These are phyloP conservation scores for Rallus crepitans DNA, from an alignment of 2,797 vertebrate species.

Conservation along the genomic window DNA sequence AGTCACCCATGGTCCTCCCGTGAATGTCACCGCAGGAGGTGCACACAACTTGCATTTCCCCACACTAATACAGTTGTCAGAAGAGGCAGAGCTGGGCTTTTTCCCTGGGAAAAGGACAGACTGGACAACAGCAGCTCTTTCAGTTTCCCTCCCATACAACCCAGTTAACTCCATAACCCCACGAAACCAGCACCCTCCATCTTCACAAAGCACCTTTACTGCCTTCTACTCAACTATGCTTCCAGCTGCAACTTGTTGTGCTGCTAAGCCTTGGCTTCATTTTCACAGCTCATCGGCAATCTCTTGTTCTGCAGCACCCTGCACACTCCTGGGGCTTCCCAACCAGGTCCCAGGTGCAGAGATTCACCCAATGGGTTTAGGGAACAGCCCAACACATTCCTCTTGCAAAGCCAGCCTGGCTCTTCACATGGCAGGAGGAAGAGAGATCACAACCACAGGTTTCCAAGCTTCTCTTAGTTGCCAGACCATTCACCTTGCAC, in stretches of 20 bases:
- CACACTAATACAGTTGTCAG: fast-evolving
- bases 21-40: background rate
- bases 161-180: background rate
- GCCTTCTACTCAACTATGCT: background rate
- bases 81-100: background rate
- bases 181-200: background rate
- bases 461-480: background rate
- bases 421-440: background rate
- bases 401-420: background rate
- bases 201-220: background rate
- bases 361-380: background rate
- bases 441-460: background rate
- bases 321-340: background rate
- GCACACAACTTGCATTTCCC: no score
- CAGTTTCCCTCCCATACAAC: fast-evolving
- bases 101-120: background rate
- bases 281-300: background rate
- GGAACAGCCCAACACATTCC: background rate
- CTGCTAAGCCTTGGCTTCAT: background rate
- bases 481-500: background rate
- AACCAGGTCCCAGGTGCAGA: background rate
- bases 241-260: background rate
- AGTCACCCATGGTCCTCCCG: background rate
- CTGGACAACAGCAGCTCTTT: background rate
- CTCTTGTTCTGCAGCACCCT: background rate